Evolutionary conservation across 1,140 invertebrate genomes (phyloP).

Genomic region (Paramacrobiotus metropolitanus): DNA sequence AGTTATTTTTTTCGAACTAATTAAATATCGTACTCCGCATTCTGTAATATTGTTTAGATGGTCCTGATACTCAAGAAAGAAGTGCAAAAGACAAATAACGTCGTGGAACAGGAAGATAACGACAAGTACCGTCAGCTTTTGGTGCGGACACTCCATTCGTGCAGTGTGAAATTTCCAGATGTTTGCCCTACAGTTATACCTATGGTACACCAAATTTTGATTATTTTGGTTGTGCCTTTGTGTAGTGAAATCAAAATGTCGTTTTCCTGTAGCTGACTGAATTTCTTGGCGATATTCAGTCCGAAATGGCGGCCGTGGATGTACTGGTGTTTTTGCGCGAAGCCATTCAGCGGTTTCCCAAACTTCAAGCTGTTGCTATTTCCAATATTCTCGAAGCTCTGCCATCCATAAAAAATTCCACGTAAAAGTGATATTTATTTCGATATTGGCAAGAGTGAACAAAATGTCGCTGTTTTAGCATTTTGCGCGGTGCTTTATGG

Average conservation of each 20-base stretch:
- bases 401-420: conserved; percentile 23
- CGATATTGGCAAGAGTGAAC: not conserved
- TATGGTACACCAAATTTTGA: conserved; percentile 29
- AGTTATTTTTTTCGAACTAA: conserved; percentile 16
- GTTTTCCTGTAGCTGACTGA: conserved; percentile 42
- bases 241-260: not conserved
- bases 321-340: conserved; percentile 83
- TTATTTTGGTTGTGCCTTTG: not conserved
- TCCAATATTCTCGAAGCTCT: conserved; percentile 23
- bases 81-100: conserved; percentile 65
- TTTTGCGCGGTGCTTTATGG: conserved; percentile 89
- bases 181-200: conserved; percentile 78
- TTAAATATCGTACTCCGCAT: not conserved
- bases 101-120: conserved; percentile 64
- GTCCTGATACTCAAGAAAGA: conserved; percentile 81
- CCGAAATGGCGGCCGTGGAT: conserved; percentile 70
- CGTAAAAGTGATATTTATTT: conserved; percentile 19
- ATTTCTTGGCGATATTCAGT: conserved; percentile 71
- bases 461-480: conserved; percentile 21
- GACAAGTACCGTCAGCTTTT: conserved; percentile 85
- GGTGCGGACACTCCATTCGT: conserved; percentile 76
- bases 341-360: conserved; percentile 72
- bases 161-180: conserved; percentile 92
- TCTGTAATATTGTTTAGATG: conserved; percentile 31
- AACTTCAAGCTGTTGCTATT: conserved; percentile 50